Conservation (phyloP, 2,113 vertebrate species). For the Cyphomyrus discorhynchus region DNA sequence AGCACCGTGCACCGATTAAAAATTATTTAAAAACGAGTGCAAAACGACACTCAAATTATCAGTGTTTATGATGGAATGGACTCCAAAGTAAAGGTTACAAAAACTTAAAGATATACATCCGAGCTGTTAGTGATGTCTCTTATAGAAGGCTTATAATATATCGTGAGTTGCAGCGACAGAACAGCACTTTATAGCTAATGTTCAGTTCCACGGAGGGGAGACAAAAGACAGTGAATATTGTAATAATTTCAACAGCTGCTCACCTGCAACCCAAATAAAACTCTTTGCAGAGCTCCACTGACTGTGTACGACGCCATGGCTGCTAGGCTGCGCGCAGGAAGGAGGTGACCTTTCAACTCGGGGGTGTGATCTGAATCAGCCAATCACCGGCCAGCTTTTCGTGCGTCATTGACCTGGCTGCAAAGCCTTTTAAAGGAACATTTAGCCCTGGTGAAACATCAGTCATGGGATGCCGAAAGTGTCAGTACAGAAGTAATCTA, state of each 20-base stretch:
- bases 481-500: neutral
- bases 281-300: slow-evolving; percentile 19
- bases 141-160: neutral
- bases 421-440: slow-evolving; percentile 9
- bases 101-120: neutral
- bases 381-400: neutral
- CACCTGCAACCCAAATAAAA: slow-evolving; percentile 33
- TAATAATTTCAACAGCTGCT: slow-evolving; percentile 4
- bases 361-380: neutral
- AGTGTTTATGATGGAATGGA: neutral
- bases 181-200: neutral
- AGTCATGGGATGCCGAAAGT: neutral
- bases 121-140: neutral
- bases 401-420: neutral
- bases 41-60: neutral
- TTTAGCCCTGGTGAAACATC: neutral
- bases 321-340: neutral
- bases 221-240: neutral
- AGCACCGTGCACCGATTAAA: neutral
- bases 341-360: slow-evolving; percentile 31
- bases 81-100: neutral
- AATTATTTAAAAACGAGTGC: neutral
- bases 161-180: neutral
- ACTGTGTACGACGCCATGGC: slow-evolving; percentile 38
- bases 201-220: neutral